phyloP scores from a whole-genome alignment of 2,113 vertebrate genomes.

The Melospiza georgiana region DNA sequence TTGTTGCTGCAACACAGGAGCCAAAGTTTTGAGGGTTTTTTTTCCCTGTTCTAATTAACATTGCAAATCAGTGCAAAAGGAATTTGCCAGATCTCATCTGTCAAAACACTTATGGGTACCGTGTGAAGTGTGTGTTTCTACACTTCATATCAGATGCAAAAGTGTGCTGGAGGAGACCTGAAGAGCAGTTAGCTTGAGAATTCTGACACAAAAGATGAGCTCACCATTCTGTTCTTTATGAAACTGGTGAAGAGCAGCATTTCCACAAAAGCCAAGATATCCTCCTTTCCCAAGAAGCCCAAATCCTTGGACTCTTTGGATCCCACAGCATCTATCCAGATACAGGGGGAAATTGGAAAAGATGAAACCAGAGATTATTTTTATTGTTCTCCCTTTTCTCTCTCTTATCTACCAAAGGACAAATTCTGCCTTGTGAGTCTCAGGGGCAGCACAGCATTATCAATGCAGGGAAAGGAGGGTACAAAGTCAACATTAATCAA shows the following conservation, averaged over 20 bases:
- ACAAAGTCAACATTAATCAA: background rate
- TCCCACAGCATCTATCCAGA: background rate
- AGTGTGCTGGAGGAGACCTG: background rate
- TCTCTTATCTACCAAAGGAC: background rate
- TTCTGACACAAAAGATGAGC: background rate
- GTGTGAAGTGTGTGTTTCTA: background rate
- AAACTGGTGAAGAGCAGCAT: background rate
- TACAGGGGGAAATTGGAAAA: background rate
- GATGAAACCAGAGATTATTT: background rate
- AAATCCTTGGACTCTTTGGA: background rate
- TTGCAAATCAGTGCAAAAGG: background rate
- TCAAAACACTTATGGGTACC: slow-evolving; percentile 36
- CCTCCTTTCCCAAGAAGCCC: background rate
- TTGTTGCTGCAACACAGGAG: background rate
- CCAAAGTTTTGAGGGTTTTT: background rate
- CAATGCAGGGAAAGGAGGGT: background rate
- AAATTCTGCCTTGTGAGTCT: background rate
- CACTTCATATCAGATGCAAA: background rate
- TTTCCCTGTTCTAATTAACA: background rate
- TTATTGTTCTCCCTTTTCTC: background rate
- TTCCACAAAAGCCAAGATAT: background rate
- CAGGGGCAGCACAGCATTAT: background rate
- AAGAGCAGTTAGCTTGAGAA: slow-evolving; percentile 29
- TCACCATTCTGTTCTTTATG: background rate
- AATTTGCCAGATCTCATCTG: slow-evolving; percentile 48